Percentiles rank a stretch among this genome's conserved stretches.
Conservation (phyloP, 2,888 invertebrate genomes). For the Himalopsyche tibetana region DNA sequence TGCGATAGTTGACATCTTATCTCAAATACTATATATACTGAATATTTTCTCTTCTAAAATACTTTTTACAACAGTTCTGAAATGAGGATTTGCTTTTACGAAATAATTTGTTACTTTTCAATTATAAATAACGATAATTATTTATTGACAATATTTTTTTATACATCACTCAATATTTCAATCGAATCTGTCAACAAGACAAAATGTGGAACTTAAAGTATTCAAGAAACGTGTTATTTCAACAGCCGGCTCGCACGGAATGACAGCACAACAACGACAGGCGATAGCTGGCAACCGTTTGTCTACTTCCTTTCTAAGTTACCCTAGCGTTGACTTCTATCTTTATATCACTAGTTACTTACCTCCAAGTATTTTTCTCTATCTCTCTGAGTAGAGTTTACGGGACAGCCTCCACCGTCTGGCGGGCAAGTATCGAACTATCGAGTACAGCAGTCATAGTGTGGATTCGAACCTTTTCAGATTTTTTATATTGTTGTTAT, state of each 20-base stretch:
- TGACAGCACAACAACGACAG: conserved; percentile 60
- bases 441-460: conserved; percentile 16
- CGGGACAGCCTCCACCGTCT: neutral
- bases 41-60: too few species aligned
- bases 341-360: conserved; percentile 15
- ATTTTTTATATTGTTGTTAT: conserved; percentile 13
- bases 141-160: neutral
- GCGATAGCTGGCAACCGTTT: conserved; percentile 60
- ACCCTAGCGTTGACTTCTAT: conserved; percentile 40
- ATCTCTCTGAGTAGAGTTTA: conserved; percentile 14
- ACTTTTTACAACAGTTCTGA: too few species aligned
- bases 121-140: too few species aligned
- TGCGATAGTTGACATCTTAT: too few species aligned
- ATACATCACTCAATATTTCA: too few species aligned
- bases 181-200: too few species aligned
- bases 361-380: conserved; percentile 31
- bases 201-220: neutral
- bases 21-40: too few species aligned
- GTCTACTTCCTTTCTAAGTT: conserved; percentile 54
- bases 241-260: conserved; percentile 58
- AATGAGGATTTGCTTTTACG: too few species aligned
- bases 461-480: conserved; percentile 28
- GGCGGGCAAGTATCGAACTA: conserved; percentile 10
- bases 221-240: conserved; percentile 51
- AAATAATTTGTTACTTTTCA: too few species aligned